These are phyloP conservation scores for Pseudachorutes palmiensis DNA, from an alignment of 1,140 invertebrate species.

Conservation along the genomic window DNA sequence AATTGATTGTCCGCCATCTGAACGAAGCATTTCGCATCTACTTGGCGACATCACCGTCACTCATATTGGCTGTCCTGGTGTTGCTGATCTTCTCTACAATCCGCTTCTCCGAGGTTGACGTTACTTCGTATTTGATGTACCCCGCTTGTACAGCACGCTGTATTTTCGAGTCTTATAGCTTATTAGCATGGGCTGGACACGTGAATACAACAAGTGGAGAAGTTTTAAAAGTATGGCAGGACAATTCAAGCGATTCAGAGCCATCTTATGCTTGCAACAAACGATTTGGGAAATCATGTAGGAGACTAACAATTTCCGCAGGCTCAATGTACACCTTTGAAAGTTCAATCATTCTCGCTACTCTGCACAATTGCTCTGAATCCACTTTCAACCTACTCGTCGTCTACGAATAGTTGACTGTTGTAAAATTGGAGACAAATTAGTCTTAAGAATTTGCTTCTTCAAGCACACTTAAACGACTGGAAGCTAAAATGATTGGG, in stretches of 20 bases:
- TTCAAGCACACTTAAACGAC: no score
- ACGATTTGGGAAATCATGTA: constrained; percentile 1
- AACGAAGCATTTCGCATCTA: constrained; percentile 4
- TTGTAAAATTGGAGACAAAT: neutral
- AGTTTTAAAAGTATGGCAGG: neutral
- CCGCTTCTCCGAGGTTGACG: neutral
- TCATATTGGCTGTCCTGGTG: neutral
- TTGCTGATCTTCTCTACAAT: neutral
- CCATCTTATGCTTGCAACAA: neutral
- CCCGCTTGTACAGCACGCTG: neutral
- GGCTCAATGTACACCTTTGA: constrained; percentile 4
- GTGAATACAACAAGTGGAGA: neutral
- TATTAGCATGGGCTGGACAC: neutral
- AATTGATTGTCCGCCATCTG: neutral
- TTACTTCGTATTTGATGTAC: neutral
- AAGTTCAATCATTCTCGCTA: constrained; percentile 2
- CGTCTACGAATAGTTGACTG: neutral
- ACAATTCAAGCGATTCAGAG: neutral
- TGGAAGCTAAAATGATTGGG: no score
- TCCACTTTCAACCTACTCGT: neutral
- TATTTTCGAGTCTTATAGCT: neutral
- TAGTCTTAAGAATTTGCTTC: neutral
- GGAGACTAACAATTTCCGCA: neutral
- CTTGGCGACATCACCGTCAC: neutral
- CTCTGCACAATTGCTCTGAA: neutral